phyloP scores from a whole-genome alignment of 2,888 invertebrate species.

The Euspilapteryx auroguttella region DNA sequence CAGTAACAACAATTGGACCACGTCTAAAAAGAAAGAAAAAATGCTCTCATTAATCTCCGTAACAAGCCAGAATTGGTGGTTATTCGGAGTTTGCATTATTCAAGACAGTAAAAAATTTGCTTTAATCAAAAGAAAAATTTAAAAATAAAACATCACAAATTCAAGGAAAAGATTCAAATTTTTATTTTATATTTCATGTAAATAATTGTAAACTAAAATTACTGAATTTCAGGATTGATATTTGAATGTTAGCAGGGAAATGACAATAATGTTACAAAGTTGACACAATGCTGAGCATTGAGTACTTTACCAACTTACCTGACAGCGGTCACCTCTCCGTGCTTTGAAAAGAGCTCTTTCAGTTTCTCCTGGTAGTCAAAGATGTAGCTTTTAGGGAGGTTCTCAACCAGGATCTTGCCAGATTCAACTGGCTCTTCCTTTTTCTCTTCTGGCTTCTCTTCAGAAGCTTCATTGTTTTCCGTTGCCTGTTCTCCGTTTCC shows the following conservation, averaged over 20 bases:
- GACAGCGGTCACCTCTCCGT: constrained; percentile 39
- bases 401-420: constrained; percentile 52
- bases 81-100: too few relatives aligned
- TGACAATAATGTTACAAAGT: constrained; percentile 2
- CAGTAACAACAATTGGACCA: constrained; percentile 61
- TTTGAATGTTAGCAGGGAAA: constrained; percentile 50
- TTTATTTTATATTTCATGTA: too few relatives aligned
- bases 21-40: constrained; percentile 61
- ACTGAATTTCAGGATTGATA: too few relatives aligned
- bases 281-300: background rate
- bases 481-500: constrained; percentile 17
- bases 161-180: too few relatives aligned
- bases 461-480: too few relatives aligned
- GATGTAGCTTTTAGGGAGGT: constrained; percentile 44
- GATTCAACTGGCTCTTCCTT: constrained; percentile 44
- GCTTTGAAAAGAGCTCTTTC: constrained; percentile 48
- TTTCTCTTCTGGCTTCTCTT: constrained; percentile 22
- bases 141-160: too few relatives aligned
- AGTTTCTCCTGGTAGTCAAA: constrained; percentile 55
- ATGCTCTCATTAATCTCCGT: constrained; percentile 49
- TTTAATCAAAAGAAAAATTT: constrained; percentile 1
- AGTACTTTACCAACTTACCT: constrained; percentile 52
- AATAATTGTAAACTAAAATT: too few relatives aligned
- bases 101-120: too few relatives aligned
- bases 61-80: constrained; percentile 10